Evolutionary conservation across 2,888 invertebrate genomes (phyloP).

Genomic region (Lithodes maja): DNA sequence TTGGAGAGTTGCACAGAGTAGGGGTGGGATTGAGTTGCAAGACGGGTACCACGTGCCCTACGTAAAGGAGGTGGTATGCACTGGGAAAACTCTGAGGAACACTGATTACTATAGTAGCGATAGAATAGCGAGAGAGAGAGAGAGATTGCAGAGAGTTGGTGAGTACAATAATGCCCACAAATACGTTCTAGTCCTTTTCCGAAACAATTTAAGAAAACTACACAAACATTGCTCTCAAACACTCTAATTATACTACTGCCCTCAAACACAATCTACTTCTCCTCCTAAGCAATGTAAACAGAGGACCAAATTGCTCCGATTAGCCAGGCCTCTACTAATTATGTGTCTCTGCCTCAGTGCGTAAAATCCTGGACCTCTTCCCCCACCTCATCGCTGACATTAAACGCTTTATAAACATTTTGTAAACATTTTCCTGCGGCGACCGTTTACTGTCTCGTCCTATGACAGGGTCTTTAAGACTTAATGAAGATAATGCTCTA

Average conservation of each 20-base stretch:
- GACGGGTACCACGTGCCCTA: no score
- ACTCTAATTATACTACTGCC: not conserved
- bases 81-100: no score
- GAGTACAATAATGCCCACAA: no score
- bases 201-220: no score
- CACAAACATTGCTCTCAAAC: no score
- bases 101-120: no score
- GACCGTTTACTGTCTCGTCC: slow-evolving; percentile 40
- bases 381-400: slow-evolving; percentile 37
- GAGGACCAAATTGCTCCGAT: not conserved
- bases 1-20: no score
- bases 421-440: slow-evolving; percentile 28
- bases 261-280: not conserved
- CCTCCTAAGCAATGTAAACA: not conserved
- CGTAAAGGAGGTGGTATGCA: no score
- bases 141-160: no score
- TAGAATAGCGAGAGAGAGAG: no score
- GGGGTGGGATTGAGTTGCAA: no score
- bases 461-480: slow-evolving; percentile 44
- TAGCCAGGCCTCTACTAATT: not conserved
- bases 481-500: slow-evolving; percentile 49
- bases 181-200: no score
- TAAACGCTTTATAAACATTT: slow-evolving; percentile 36
- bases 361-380: slow-evolving; percentile 2
- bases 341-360: not conserved